Evolutionary conservation across 2,113 vertebrate species (phyloP).

Genomic region (Pterophyllum scalare): DNA sequence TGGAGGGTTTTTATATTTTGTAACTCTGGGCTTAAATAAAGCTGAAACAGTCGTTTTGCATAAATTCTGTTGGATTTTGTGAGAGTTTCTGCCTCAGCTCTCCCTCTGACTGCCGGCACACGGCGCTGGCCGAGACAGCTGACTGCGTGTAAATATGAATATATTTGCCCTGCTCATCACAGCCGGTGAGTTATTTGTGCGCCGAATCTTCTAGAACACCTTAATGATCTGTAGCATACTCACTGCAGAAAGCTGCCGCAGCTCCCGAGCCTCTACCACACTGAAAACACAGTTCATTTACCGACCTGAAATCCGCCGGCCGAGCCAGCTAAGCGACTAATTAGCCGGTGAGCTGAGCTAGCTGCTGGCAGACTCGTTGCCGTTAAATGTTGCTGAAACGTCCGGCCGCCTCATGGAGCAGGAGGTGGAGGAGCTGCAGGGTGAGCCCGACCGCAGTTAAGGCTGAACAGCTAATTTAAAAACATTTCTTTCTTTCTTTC

Average conservation of each 20-base stretch:
- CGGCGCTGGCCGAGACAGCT: too few relatives aligned
- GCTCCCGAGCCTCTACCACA: neutral
- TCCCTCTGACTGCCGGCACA: neutral
- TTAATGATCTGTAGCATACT: neutral
- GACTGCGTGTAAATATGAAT: neutral
- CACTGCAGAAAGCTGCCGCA: neutral
- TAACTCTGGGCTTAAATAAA: neutral
- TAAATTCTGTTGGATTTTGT: too few relatives aligned
- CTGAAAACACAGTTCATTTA: neutral
- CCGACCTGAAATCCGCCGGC: neutral
- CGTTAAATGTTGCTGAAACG: neutral
- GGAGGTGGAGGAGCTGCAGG: neutral
- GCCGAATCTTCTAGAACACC: neutral
- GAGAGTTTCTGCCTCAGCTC: neutral
- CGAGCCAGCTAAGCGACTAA: slow-evolving; percentile 9
- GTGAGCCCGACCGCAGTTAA: neutral
- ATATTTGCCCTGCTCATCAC: neutral
- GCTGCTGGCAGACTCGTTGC: neutral
- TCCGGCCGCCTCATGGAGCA: neutral
- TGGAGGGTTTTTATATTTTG: neutral
- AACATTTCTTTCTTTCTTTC: neutral
- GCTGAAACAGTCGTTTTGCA: neutral
- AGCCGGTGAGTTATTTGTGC: neutral
- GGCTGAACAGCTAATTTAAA: neutral
- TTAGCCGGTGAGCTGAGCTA: slow-evolving; percentile 1